These are phyloP conservation scores for Argyrosomus japonicus DNA, from an alignment of 2,113 vertebrate genomes.

Conservation along the genomic window DNA sequence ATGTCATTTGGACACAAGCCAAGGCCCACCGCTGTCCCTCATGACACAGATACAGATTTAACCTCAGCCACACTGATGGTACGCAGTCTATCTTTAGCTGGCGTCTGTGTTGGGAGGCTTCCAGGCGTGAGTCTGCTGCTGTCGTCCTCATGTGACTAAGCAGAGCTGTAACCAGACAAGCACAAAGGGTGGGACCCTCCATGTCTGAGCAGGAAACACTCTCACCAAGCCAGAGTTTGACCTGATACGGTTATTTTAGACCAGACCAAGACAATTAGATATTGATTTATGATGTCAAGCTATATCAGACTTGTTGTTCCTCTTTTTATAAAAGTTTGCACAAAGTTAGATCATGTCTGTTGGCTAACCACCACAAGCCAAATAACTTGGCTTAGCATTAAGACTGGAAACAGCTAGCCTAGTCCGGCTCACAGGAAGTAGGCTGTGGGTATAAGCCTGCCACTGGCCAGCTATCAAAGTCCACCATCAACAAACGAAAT, in stretches of 20 bases:
- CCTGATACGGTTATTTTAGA: neutral
- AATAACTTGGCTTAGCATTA: no score
- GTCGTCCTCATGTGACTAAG: slow-evolving; percentile 25
- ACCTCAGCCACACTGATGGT: neutral
- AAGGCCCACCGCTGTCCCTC: neutral
- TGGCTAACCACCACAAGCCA: no score
- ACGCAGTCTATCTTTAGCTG: slow-evolving; percentile 19
- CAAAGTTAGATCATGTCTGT: no score
- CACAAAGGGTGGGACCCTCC: neutral
- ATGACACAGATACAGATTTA: slow-evolving; percentile 30
- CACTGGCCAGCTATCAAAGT: no score
- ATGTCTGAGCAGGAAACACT: neutral
- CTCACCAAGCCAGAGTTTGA: neutral
- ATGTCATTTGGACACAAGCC: slow-evolving; percentile 6
- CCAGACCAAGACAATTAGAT: neutral
- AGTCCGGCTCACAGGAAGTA: no score
- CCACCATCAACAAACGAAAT: no score
- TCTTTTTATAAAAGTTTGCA: no score
- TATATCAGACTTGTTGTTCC: no score
- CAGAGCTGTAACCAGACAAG: neutral
- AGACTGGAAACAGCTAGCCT: no score
- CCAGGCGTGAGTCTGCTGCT: slow-evolving; percentile 2
- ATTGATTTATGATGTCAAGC: neutral
- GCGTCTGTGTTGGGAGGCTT: slow-evolving; percentile 4
- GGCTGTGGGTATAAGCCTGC: no score